Evolutionary conservation across 2,113 vertebrate genomes (phyloP), one percentile per base, ranked within the genome.

Genomic region (Regulus satrapa): DNA sequence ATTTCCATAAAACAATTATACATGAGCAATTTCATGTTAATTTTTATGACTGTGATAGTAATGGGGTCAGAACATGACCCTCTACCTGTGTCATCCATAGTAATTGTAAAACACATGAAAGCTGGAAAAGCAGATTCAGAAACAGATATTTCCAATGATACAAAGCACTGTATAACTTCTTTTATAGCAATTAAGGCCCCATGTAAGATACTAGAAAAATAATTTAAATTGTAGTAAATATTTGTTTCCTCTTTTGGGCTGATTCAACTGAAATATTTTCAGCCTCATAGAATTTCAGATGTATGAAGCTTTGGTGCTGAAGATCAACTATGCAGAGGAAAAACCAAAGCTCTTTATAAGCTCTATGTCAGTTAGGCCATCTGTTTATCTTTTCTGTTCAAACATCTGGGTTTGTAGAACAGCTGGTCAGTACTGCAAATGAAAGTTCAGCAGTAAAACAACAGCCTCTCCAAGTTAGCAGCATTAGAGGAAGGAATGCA

Each of bases 371-470:
- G 23, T 95, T 97, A 96, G 67, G 69, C 98, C 59, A 96, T 97
- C 62, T 95, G 61, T 96, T 98, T 97, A 94, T 92, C 96, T 88
- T 59, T 94, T 97, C 80, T 89, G 26, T 86, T 90, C 32, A 82
- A 94, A 92, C 82, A 97, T 88, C 78, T 97, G 94, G 72, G 28
- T 94, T 96, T 97, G 94, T 68, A 67, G 75, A 94, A 92, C 54
- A 94, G 81, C 92, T 96, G 81, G 74, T 36, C 58, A 73, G 54
- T 95, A 91, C 68, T 91, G 77, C 40, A 95, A 96, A 94, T 83
- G 52, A 75, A 97, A 96, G 78, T 80, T 74, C 25, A 89, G 41
- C 64, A 93, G 67, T 87, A 95, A 97, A 97, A 87, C 69, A 89
- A 92, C 61, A 91, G 49, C 48, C 26, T 17, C 78, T 94, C 80